Base-by-base conservation (phyloP, 2,113 vertebrate genomes). In the Hyaena hyaena region DNA sequence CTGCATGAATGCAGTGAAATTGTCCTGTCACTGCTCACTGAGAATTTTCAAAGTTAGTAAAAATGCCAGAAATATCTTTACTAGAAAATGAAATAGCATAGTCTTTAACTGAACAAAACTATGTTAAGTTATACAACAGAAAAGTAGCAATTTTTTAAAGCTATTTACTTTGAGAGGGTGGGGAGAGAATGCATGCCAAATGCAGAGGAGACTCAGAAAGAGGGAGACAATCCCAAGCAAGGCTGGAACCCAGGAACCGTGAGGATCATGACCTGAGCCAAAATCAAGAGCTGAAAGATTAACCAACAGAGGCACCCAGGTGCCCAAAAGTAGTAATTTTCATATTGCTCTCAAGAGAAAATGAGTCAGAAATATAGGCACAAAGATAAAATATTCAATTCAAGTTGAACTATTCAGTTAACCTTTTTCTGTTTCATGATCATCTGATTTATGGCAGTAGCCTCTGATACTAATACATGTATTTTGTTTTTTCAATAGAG, bases 311-410 rank as follows among this genome's bases (percentile, higher is more conserved):
- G 58, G 58, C 19, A 61, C 58, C 58, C 58, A 61, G 58, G 58
- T 61, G 58, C 19, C 58, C 58, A 61, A 84, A 1, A 33, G 24
- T 58, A 50, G 19, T 55, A 39, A 83, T 71, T 96, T 77, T 96
- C 76, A 83, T 71, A 88, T 68, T 83, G 53, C 28, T 71, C 21
- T 94, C 39, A 89, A 1, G 50, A 92, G 43, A 92, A 92, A 88
- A 45, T 76, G 5, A 77, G 50, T 88, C n/a, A 48, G 48, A 73
- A 74, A 71, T 12, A 79, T 3, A 74, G 45, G 17, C 7, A 89
- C 55, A 88, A 87, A 94, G n/a, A 61, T 58, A 71, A 88, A 83
- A 58, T 31, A 90, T 35, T 63, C 77, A 65, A 94, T 66, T 83
- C 31, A 39, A 83, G 16, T 5, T 91, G 31, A 71, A 91, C 28